phyloP scores from a whole-genome alignment of 2,888 invertebrate genomes.

The Campopleginae sp. region DNA sequence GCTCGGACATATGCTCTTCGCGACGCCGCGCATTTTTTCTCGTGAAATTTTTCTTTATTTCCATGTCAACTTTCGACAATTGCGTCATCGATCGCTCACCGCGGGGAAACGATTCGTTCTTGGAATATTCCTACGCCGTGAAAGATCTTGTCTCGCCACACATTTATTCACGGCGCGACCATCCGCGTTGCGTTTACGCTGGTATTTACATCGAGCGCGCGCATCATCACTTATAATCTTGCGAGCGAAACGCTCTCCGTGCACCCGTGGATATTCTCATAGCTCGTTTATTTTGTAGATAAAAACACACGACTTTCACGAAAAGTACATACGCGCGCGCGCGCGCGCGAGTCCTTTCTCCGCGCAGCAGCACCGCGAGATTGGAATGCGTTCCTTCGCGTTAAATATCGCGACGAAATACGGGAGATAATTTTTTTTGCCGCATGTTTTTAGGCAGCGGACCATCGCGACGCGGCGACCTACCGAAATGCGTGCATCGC shows the following conservation, averaged over 20 bases:
- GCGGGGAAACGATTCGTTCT: background rate
- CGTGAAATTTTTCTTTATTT: background rate
- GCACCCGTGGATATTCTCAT: background rate
- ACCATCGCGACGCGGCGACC: no score
- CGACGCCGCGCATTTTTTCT: background rate
- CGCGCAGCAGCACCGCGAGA: background rate
- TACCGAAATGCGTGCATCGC: no score
- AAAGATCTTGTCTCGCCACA: background rate
- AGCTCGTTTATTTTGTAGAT: constrained; percentile 36
- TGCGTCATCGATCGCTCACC: no score
- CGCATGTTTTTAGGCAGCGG: no score
- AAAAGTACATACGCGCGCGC: constrained; percentile 49
- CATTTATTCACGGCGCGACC: no score
- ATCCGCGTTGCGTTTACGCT: no score
- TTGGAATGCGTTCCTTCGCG: constrained; percentile 48
- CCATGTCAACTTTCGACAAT: background rate
- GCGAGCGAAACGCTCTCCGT: no score
- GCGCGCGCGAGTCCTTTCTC: constrained; percentile 62
- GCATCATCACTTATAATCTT: no score
- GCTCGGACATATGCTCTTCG: no score
- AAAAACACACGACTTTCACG: constrained; percentile 61
- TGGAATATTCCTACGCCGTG: background rate
- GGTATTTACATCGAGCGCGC: no score
- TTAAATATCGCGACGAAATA: no score
- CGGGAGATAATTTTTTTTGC: no score